Percentiles rank a stretch among this genome's conserved stretches.
Evolutionary conservation across 2,113 vertebrate genomes (phyloP).

Genomic region (Rhea pennata): DNA sequence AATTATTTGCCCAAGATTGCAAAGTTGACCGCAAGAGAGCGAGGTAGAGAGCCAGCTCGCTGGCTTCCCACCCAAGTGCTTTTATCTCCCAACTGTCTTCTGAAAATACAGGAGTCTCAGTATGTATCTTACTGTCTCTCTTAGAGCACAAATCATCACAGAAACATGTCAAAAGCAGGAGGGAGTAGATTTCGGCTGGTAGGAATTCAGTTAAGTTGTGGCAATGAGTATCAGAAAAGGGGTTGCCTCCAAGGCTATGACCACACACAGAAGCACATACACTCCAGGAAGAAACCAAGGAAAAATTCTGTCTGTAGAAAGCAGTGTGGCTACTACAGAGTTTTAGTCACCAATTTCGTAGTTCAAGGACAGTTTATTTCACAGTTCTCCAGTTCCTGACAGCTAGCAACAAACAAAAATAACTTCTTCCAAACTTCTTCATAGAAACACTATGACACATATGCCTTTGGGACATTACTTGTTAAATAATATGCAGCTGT

Average conservation of each 20-base stretch:
- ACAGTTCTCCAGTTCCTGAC: background rate
- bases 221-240: background rate
- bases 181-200: background rate
- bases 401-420: background rate
- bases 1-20: rapidly evolving
- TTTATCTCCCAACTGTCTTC: background rate
- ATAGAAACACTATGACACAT: background rate
- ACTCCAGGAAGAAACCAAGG: background rate
- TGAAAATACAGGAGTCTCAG: background rate
- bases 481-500: background rate
- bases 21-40: background rate
- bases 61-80: rapidly evolving
- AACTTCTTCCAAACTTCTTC: background rate
- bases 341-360: background rate
- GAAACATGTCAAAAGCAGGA: background rate
- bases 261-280: background rate
- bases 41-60: rapidly evolving
- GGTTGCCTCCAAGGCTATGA: background rate
- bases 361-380: background rate
- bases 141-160: background rate
- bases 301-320: background rate
- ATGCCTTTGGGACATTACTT: background rate
- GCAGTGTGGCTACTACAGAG: background rate
- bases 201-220: background rate
- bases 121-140: background rate